Evolutionary conservation across 2,113 vertebrate species (phyloP).

Genomic region (Zosterops japonicus): DNA sequence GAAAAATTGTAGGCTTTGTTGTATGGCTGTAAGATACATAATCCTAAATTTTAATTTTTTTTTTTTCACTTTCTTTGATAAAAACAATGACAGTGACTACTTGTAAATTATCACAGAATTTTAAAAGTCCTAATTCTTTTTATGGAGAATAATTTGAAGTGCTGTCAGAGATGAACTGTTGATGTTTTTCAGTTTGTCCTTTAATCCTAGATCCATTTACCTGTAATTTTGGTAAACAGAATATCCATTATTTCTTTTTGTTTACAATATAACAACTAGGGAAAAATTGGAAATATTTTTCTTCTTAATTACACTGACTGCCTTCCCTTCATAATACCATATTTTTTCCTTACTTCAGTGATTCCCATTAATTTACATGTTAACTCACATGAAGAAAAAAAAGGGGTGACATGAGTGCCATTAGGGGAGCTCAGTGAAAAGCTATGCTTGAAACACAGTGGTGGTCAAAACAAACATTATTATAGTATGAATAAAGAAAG

Average conservation of each 20-base stretch:
- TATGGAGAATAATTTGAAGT: neutral
- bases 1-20: neutral
- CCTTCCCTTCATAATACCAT: neutral
- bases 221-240: neutral
- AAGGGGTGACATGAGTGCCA: neutral
- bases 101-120: neutral
- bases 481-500: neutral
- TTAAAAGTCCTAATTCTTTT: neutral
- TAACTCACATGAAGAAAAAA: neutral
- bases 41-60: neutral
- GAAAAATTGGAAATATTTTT: neutral
- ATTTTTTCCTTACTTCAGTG: neutral
- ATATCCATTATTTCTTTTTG: neutral
- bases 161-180: neutral
- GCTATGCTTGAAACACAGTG: neutral
- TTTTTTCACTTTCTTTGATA: neutral
- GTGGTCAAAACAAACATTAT: constrained; percentile 22
- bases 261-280: neutral
- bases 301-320: neutral
- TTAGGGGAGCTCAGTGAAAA: neutral
- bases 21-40: accelerated
- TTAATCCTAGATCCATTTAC: neutral
- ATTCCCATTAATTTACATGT: neutral
- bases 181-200: neutral
- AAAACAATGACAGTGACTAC: neutral